Evolutionary conservation across 2,888 invertebrate genomes (phyloP).

Genomic region (Allygus modestus): DNA sequence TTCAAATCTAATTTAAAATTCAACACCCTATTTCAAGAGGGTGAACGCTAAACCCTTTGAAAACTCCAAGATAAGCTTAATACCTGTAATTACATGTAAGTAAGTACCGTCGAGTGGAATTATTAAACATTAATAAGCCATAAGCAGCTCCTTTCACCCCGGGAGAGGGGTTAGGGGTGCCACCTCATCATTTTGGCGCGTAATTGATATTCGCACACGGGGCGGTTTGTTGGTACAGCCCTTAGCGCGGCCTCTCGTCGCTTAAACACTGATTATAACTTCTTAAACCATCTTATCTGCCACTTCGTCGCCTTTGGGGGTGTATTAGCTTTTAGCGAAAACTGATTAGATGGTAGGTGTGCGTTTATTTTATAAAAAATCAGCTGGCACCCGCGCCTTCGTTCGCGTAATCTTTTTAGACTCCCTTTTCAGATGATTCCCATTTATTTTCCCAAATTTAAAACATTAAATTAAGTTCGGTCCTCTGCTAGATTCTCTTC

Average conservation of each 20-base stretch:
- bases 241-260: constrained; percentile 15
- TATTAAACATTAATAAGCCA: constrained; percentile 47
- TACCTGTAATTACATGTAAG: constrained; percentile 38
- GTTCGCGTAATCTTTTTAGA: too few species aligned
- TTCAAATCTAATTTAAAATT: not conserved
- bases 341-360: not conserved
- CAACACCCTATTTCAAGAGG: constrained; percentile 11
- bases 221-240: constrained; percentile 32
- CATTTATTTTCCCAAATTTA: too few species aligned
- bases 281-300: not conserved
- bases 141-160: not conserved
- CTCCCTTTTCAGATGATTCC: too few species aligned
- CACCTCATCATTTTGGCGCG: constrained; percentile 35
- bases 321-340: not conserved
- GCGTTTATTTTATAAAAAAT: too few species aligned
- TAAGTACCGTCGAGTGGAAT: constrained; percentile 7
- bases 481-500: too few species aligned
- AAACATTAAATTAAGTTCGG: too few species aligned
- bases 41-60: not conserved
- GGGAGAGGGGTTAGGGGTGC: not conserved
- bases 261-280: constrained; percentile 8
- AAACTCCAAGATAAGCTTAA: constrained; percentile 16
- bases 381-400: too few species aligned
- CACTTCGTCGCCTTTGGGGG: constrained; percentile 6
- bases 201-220: constrained; percentile 38